A percentile compares a stretch with the other conserved stretches of the same genome.
Conservation (phyloP, 2,888 invertebrate genomes). For the Glyphotaelius pellucidus region DNA sequence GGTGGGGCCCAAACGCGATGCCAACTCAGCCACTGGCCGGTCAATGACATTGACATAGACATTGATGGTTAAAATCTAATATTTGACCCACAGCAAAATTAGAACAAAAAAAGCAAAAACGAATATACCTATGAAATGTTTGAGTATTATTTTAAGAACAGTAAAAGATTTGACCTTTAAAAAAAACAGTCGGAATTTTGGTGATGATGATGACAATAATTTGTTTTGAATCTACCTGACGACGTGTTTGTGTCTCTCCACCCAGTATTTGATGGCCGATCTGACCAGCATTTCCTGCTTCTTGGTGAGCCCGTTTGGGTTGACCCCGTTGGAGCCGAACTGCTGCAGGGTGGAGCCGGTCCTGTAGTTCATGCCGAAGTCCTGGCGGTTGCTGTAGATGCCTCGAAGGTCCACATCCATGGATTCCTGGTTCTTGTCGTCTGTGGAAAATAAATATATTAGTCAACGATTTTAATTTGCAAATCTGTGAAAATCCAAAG, state of each 20-base stretch:
- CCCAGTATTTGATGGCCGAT: slow-evolving; percentile 94
- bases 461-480: no score
- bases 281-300: slow-evolving; percentile 91
- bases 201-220: not conserved
- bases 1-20: no score
- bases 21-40: no score
- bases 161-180: no score
- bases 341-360: slow-evolving; percentile 82
- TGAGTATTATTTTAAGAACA: no score
- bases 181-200: no score
- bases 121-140: no score
- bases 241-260: slow-evolving; percentile 91
- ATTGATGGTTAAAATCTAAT: no score
- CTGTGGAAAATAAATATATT: slow-evolving; percentile 35
- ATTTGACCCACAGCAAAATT: no score
- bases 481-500: no score
- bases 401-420: slow-evolving; percentile 76
- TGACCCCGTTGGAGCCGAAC: slow-evolving; percentile 74
- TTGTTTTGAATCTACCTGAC: slow-evolving; percentile 86
- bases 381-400: slow-evolving; percentile 86
- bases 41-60: no score
- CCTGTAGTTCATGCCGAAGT: slow-evolving; percentile 86
- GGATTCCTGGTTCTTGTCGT: slow-evolving; percentile 49
- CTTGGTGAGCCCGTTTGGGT: slow-evolving; percentile 88
- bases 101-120: no score